Evolutionary conservation across 2,888 invertebrate species (phyloP).

Genomic region (Torymus auratus): DNA sequence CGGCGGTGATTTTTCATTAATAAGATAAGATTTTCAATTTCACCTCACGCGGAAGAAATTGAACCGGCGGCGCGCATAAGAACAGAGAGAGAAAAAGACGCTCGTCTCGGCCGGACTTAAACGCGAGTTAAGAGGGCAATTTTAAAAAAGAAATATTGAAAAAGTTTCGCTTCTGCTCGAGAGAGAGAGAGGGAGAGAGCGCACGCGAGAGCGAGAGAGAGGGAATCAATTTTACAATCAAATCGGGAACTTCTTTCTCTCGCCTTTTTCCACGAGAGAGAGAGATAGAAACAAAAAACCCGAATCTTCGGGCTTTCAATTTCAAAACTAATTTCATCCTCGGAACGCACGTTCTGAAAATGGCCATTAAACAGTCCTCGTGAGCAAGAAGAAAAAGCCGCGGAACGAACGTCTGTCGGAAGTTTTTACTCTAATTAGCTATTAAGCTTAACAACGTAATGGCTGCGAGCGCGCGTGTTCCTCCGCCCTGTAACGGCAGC

Average conservation of each 20-base stretch:
- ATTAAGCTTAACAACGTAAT: slow-evolving; percentile 61
- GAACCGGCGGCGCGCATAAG: neutral
- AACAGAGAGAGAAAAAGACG: neutral
- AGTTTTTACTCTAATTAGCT: slow-evolving; percentile 63
- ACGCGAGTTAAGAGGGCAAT: slow-evolving; percentile 44
- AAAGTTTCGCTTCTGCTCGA: slow-evolving; percentile 38
- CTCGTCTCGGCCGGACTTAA: slow-evolving; percentile 9
- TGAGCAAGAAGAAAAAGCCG: slow-evolving; percentile 13
- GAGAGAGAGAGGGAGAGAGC: too few relatives aligned
- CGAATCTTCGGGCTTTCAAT: slow-evolving; percentile 41
- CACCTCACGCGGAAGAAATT: slow-evolving; percentile 33
- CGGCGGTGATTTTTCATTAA: slow-evolving; percentile 36
- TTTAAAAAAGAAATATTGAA: slow-evolving; percentile 57
- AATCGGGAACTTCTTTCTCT: slow-evolving; percentile 41
- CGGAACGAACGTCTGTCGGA: slow-evolving; percentile 45
- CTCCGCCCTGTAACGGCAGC: neutral
- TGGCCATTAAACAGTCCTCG: slow-evolving; percentile 44
- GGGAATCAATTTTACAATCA: slow-evolving; percentile 57
- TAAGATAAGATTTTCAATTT: slow-evolving; percentile 48
- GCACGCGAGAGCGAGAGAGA: too few relatives aligned
- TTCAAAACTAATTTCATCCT: slow-evolving; percentile 57
- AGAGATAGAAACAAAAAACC: slow-evolving; percentile 10
- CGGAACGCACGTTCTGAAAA: slow-evolving; percentile 44
- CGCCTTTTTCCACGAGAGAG: neutral
- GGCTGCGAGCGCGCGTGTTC: slow-evolving; percentile 25